Base-by-base conservation (phyloP, 2,113 vertebrate genomes). In the Phalacrocorax brasilianus region DNA sequence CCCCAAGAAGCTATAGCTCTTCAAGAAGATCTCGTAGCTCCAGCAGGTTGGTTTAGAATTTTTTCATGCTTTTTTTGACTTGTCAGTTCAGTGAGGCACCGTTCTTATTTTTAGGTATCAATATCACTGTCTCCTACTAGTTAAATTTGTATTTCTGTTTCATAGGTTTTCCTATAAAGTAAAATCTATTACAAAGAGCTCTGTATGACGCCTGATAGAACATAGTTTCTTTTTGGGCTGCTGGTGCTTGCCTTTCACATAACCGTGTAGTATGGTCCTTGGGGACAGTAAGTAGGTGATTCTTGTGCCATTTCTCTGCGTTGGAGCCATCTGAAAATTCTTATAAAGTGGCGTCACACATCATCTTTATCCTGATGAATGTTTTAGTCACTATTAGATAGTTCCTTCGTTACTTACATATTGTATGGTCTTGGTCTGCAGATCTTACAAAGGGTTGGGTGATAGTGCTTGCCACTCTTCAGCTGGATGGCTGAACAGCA, bases 1-100 rank as follows among this genome's bases (percentile, higher is more conserved):
- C 98, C 24, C 98, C 98, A 55, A 98, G 98, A 97, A 98, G 98
- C 92, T 98, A 98, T 72, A 98, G 98, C 67, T 97, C 98, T 19
- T 98, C 98, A 63, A 97, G 97, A 93, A 97, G 98, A 95, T 99
- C 99, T 61, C 98, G 97, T 70, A 99, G 98, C 95, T 95, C 98
- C 88, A 99, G 98, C 99, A 99, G 98, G 98, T 99, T 96, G 94
- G 98, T 94, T 95, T 52, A 94, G 84, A 65, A 32, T 11, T 91
- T 93, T 93, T 90, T 67, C 4, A 11, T 61, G 15, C 11, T 35
- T 42, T 74, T 95, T 83, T 70, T 42, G 8, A 67, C 45, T 70
- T 86, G 6, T 35, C 50, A 77, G 55, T 58, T 74, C n/a, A 88
- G 52, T 70, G 21, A 86, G 30, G 26, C 22, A 30, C 14, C 20